Conservation (phyloP, 2,888 invertebrate genomes). For the Macaria notata region DNA sequence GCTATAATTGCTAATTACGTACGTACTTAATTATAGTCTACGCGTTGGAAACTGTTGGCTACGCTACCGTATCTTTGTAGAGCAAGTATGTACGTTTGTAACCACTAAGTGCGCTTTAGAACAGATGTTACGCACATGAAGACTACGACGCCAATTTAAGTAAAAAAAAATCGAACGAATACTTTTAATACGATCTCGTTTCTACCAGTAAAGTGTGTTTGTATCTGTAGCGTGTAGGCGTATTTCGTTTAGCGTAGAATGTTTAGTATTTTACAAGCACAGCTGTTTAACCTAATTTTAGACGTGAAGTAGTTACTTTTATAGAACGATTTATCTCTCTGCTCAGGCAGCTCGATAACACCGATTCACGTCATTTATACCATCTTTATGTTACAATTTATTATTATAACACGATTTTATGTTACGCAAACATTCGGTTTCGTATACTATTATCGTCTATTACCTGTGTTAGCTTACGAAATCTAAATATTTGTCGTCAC, state of each 20-base stretch:
- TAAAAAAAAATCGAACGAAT: slow-evolving; percentile 14
- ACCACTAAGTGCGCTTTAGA: background rate
- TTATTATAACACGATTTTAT: slow-evolving; percentile 26
- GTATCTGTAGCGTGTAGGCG: slow-evolving; percentile 1
- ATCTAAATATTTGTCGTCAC: slow-evolving; percentile 26
- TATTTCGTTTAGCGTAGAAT: slow-evolving; percentile 7
- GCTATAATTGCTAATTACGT: slow-evolving; percentile 13
- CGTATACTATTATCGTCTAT: slow-evolving; percentile 21
- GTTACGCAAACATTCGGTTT: slow-evolving; percentile 25
- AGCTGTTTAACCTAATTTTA: slow-evolving; percentile 20
- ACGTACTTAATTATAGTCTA: slow-evolving; percentile 15
- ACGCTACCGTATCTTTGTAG: background rate
- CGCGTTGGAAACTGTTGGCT: slow-evolving; percentile 2
- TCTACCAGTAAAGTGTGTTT: slow-evolving; percentile 1
- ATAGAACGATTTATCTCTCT: slow-evolving; percentile 9
- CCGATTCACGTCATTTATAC: slow-evolving; percentile 14
- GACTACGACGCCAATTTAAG: slow-evolving; percentile 1
- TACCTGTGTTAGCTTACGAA: slow-evolving; percentile 22
- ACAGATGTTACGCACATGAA: slow-evolving; percentile 18
- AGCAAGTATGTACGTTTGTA: background rate
- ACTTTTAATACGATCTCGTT: slow-evolving; percentile 1
- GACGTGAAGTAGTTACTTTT: slow-evolving; percentile 3
- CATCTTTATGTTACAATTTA: slow-evolving; percentile 12
- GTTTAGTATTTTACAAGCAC: slow-evolving; percentile 14
- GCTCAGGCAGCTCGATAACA: slow-evolving; percentile 12